phyloP scores from a whole-genome alignment of 2,797 vertebrate species.

The Galaxias olidus region DNA sequence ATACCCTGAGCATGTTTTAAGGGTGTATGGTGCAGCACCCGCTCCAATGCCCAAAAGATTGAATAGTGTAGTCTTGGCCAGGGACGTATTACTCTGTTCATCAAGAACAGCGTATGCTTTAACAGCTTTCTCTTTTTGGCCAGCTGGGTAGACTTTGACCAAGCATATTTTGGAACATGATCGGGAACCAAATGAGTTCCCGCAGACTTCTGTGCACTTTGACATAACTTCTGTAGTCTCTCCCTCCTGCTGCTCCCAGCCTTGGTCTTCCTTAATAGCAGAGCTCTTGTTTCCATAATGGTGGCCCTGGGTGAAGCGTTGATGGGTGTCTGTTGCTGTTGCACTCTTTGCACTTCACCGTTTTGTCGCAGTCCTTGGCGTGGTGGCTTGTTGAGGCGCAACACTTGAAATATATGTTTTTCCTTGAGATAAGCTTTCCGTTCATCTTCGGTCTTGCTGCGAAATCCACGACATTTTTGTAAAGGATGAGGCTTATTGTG shows the following conservation, averaged over 20 bases:
- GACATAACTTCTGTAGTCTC: background rate
- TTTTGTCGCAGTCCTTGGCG: constrained; percentile 2
- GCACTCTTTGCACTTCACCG: constrained; percentile 8
- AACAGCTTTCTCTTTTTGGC: background rate
- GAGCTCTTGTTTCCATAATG: background rate
- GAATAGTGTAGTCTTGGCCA: constrained; percentile 4
- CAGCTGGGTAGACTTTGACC: constrained; percentile 1
- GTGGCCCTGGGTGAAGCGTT: constrained; percentile 8
- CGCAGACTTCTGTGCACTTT: constrained; percentile 14
- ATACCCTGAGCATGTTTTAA: constrained; percentile 17
- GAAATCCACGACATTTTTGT: constrained; percentile 1
- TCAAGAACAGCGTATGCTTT: constrained; percentile 11
- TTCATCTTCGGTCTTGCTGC: background rate
- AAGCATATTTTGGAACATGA: constrained; percentile 14
- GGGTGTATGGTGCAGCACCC: background rate
- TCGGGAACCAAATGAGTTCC: background rate
- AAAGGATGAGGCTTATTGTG: constrained; percentile 19
- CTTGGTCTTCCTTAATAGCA: background rate
- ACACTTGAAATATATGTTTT: constrained; percentile 6
- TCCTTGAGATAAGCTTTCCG: background rate
- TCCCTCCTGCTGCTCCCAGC: background rate
- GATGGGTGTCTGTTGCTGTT: constrained; percentile 7
- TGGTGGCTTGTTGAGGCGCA: constrained; percentile 1
- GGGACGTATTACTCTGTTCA: constrained; percentile 13
- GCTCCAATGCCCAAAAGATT: background rate